A percentile compares a stretch with the other conserved stretches of the same genome.
These are phyloP conservation scores for Synanthedon tipuliformis DNA, from an alignment of 2,888 invertebrate species.

Conservation along the genomic window DNA sequence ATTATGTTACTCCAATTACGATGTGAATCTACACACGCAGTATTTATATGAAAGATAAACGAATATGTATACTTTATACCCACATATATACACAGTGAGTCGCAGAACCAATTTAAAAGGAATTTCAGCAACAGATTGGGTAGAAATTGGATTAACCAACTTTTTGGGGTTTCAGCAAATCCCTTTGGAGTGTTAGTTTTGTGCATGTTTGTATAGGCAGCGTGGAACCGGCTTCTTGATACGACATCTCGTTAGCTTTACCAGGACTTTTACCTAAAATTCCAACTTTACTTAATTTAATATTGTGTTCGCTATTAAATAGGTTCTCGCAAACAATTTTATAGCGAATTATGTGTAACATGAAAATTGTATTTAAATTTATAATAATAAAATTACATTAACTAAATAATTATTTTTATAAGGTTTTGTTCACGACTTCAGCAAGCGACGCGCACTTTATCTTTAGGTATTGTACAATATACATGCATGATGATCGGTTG, in stretches of 20 bases:
- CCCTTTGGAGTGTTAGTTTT: constrained; percentile 21
- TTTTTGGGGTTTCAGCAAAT: constrained; percentile 41
- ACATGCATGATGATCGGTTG: too few species aligned
- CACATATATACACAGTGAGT: constrained; percentile 3
- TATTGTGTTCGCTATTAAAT: too few species aligned
- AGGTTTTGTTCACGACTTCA: too few species aligned
- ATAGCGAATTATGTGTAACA: too few species aligned
- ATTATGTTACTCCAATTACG: neutral
- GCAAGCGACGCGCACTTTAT: too few species aligned
- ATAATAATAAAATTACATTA: too few species aligned
- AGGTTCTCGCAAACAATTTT: too few species aligned
- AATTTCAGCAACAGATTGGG: constrained; percentile 19
- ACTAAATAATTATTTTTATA: too few species aligned
- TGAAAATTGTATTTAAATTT: too few species aligned
- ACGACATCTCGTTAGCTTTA: neutral
- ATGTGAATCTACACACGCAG: neutral
- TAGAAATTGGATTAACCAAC: constrained; percentile 42
- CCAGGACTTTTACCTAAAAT: too few species aligned
- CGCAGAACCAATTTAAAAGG: constrained; percentile 18
- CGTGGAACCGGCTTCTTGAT: neutral
- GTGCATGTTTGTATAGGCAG: neutral
- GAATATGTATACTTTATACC: neutral
- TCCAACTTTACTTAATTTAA: too few species aligned
- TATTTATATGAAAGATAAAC: neutral
- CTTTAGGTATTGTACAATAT: too few species aligned